These are phyloP conservation scores for Coregonus clupeaformis DNA, from an alignment of 2,113 vertebrate species.

Conservation along the genomic window DNA sequence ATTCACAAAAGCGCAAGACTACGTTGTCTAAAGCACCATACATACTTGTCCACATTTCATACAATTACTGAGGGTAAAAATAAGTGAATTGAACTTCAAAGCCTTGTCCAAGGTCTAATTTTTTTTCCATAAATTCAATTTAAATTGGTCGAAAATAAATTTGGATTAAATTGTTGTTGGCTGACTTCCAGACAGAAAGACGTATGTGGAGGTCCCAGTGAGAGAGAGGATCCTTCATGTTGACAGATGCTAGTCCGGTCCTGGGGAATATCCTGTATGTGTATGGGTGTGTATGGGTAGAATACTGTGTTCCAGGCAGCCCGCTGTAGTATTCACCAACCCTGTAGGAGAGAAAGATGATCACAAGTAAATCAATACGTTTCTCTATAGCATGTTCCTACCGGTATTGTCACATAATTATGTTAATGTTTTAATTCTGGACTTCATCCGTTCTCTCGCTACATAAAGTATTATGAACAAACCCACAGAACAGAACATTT, in stretches of 20 bases:
- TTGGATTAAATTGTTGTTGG: neutral
- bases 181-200: slow-evolving; percentile 4
- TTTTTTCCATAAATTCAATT: neutral
- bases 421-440: too few species aligned
- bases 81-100: slow-evolving; percentile 32
- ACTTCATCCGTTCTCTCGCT: too few species aligned
- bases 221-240: slow-evolving; percentile 31
- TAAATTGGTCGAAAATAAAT: slow-evolving; percentile 29
- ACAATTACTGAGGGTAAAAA: slow-evolving; percentile 58
- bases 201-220: too few species aligned
- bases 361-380: neutral
- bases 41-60: slow-evolving; percentile 25
- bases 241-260: slow-evolving; percentile 16
- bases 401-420: too few species aligned
- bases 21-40: slow-evolving; percentile 46
- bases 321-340: slow-evolving; percentile 18
- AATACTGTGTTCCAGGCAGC: slow-evolving; percentile 42
- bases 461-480: too few species aligned
- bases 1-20: slow-evolving; percentile 24
- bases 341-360: slow-evolving; percentile 41
- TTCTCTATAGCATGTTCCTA: too few species aligned
- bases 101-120: neutral
- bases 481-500: too few species aligned
- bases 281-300: slow-evolving; percentile 6
- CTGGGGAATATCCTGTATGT: slow-evolving; percentile 24